Evolutionary conservation across 1,140 invertebrate species (phyloP).

Genomic region (Anadara kagoshimensis): DNA sequence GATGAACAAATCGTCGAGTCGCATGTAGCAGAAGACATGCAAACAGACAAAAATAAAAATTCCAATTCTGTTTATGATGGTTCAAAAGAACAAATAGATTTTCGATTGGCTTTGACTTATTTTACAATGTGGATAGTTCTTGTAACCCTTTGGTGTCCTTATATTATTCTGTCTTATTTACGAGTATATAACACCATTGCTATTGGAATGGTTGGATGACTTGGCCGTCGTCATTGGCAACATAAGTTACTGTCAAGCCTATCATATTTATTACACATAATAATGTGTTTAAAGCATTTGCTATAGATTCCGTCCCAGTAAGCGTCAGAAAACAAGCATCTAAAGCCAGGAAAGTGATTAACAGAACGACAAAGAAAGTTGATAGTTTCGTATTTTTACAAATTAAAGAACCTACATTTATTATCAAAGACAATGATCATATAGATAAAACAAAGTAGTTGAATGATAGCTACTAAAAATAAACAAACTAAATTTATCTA

Average conservation of each 20-base stretch:
- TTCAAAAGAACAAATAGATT: constrained; percentile 26
- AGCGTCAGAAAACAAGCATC: constrained; percentile 19
- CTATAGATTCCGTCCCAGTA: constrained; percentile 27
- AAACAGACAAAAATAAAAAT: background rate
- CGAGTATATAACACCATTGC: constrained; percentile 12
- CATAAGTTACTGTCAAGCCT: constrained; percentile 33
- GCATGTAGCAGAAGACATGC: background rate
- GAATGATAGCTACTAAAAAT: too few species aligned
- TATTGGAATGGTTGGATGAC: constrained; percentile 35
- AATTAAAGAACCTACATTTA: background rate
- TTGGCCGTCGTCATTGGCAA: constrained; percentile 17
- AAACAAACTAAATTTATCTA: too few species aligned
- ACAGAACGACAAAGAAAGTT: constrained; percentile 23
- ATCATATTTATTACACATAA: constrained; percentile 40
- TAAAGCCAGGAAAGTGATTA: constrained; percentile 10
- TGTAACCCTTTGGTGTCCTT: constrained; percentile 25
- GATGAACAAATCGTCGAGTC: background rate
- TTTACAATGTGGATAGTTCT: constrained; percentile 22
- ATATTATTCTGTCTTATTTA: constrained; percentile 20
- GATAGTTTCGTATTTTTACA: constrained; percentile 32
- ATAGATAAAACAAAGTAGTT: too few species aligned
- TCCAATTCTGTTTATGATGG: constrained; percentile 12
- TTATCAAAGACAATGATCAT: too few species aligned
- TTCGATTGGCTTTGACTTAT: constrained; percentile 28
- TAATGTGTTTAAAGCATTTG: constrained; percentile 22